Evolutionary conservation across 1,140 invertebrate species (phyloP), one percentile per base, ranked within the genome.

Genomic region (Melanaphis sacchari): DNA sequence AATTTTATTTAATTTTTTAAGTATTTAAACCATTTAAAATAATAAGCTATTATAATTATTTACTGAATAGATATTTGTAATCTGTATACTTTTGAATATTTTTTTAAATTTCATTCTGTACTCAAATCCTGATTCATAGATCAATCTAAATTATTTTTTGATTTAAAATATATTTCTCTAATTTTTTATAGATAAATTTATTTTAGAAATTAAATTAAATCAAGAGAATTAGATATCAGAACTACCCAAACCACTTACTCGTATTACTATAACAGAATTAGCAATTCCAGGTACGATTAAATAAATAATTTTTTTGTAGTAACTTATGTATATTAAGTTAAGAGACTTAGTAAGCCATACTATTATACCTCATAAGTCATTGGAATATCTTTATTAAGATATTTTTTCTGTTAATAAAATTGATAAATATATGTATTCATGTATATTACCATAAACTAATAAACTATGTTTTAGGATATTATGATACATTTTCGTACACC

Each of bases 401-500:
- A 24, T 84, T 90, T 89, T 88, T n/a, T 46, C 54, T 26, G 82
- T 26, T 93, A 46, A 84, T 85, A 85, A 94, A 94, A 93, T 94
- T 94, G 11, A 54, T 90, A 38, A 9, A 26, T n/a, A 89, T 1
- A 89, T 46, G 15, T 18, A 46, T 15, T 18, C 2, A 49, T 49
- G 18, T 49, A 49, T 49, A 3, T 49, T 49, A 21, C 15, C n/a
- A 76, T 76, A n/a, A n/a, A 76, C 24, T 76, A 18, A 36, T 76
- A 76, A 91, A 91, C 21, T 43, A 94, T 94, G 41, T 95, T 95
- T 89, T 94, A 98, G 98, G 98, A 94, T 97, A 97, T 90, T 97
- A 98, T 95, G 97, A 98, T 95, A 97, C 97, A 94, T 97, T 97
- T 96, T 97, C 97, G 15, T 98, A 97, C 94, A 96, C 96, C 2